Percentiles rank a stretch among this genome's conserved stretches.
These are phyloP conservation scores for Leucoraja erinaceus DNA, from an alignment of 2,113 vertebrate genomes.

Conservation along the genomic window DNA sequence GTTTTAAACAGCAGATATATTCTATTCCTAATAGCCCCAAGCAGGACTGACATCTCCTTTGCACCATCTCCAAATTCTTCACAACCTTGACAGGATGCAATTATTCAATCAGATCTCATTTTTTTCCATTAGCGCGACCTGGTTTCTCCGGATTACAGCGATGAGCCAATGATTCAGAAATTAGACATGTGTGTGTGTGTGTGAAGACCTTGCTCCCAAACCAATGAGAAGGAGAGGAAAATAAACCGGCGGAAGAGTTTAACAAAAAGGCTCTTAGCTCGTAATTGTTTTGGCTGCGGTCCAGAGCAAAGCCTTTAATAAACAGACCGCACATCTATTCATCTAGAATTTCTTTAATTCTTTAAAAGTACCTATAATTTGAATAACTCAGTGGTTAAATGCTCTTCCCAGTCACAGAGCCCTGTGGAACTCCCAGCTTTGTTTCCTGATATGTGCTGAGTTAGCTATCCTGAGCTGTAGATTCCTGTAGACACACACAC, in stretches of 20 bases:
- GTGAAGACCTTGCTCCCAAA: background rate
- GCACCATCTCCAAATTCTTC: conserved; percentile 18
- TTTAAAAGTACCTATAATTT: background rate
- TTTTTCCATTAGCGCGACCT: background rate
- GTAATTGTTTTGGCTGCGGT: conserved; percentile 1
- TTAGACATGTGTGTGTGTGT: background rate
- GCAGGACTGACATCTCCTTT: conserved; percentile 29
- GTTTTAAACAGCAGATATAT: conserved; percentile 21
- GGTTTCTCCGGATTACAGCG: background rate
- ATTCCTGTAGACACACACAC: background rate
- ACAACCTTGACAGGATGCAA: conserved; percentile 36
- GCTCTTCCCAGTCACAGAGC: background rate
- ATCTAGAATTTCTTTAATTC: conserved; percentile 1
- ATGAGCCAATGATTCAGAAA: conserved; percentile 29
- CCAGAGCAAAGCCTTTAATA: background rate
- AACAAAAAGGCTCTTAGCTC: background rate
- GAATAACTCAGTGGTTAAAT: background rate
- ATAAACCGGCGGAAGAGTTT: background rate
- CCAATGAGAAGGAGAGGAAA: background rate
- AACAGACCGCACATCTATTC: background rate
- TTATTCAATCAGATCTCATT: conserved; percentile 27
- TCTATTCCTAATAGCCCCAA: background rate
- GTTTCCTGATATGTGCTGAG: background rate
- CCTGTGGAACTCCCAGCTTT: background rate
- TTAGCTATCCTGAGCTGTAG: background rate